phyloP scores from a whole-genome alignment of 2,797 vertebrate genomes.

The Argya squamiceps region DNA sequence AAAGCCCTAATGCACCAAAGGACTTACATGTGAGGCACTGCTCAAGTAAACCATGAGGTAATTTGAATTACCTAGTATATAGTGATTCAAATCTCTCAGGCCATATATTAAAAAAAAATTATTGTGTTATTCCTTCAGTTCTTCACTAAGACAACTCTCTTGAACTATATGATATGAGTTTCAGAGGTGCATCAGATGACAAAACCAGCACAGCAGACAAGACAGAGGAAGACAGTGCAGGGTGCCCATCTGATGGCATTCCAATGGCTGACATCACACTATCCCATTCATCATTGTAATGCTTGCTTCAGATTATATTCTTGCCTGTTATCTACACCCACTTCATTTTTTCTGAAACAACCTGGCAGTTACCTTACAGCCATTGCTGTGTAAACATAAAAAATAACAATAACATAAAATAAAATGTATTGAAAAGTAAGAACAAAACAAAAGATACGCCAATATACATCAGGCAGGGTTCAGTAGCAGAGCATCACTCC shows the following conservation, averaged over 20 bases:
- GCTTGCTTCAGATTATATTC: background rate
- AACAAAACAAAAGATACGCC: background rate
- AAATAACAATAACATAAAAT: too few relatives aligned
- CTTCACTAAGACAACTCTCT: constrained; percentile 81
- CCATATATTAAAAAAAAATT: background rate
- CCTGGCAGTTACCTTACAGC: background rate
- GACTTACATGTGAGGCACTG: background rate
- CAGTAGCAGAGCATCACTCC: background rate
- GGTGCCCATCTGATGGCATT: constrained; percentile 4
- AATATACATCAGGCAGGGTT: background rate
- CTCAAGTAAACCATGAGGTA: background rate
- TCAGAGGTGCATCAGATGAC: constrained; percentile 76
- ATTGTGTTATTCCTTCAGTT: constrained; percentile 70
- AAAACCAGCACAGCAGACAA: constrained; percentile 64
- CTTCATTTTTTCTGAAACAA: background rate
- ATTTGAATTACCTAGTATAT: fast-evolving
- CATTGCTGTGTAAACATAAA: background rate
- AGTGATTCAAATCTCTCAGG: background rate
- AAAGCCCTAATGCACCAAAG: background rate
- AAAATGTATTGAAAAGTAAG: background rate
- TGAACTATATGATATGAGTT: constrained; percentile 78
- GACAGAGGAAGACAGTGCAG: background rate
- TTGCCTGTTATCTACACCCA: background rate
- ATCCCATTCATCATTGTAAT: background rate
- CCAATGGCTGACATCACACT: constrained; percentile 65